Percentiles rank a stretch among this genome's conserved stretches.
Evolutionary conservation across 2,888 invertebrate species (phyloP).

Genomic region (Cephus runcator): DNA sequence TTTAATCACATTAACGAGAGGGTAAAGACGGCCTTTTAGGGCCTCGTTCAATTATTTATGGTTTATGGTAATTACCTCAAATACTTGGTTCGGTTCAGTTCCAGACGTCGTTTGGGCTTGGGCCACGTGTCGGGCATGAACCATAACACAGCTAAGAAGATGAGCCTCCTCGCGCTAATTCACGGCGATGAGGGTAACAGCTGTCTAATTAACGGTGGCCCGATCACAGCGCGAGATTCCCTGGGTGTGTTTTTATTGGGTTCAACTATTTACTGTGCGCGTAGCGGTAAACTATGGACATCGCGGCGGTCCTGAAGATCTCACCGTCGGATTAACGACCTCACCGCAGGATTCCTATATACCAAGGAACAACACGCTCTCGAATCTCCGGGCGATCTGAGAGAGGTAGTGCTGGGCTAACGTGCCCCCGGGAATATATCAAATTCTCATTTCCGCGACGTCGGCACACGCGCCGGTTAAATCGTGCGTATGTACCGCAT

Average conservation of each 20-base stretch:
- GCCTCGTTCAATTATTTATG: slow-evolving; percentile 43
- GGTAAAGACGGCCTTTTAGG: slow-evolving; percentile 38
- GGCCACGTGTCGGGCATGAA: not conserved
- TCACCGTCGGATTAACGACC: slow-evolving; percentile 57
- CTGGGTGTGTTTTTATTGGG: slow-evolving; percentile 21
- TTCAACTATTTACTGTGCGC: slow-evolving; percentile 29
- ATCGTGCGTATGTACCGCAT: not conserved
- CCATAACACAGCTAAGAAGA: not conserved
- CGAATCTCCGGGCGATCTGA: slow-evolving; percentile 5
- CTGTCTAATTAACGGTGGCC: slow-evolving; percentile 30
- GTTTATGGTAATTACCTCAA: slow-evolving; percentile 46
- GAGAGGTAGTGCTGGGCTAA: not conserved
- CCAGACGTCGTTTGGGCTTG: slow-evolving; percentile 10
- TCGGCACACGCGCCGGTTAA: not conserved
- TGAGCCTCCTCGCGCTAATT: not conserved
- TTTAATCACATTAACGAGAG: slow-evolving; percentile 49
- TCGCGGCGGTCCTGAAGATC: slow-evolving; percentile 36
- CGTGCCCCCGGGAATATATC: slow-evolving; percentile 3
- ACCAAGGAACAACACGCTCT: slow-evolving; percentile 21
- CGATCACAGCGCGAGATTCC: slow-evolving; percentile 30
- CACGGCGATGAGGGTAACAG: slow-evolving; percentile 1
- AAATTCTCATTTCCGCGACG: slow-evolving; percentile 3
- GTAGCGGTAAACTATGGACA: slow-evolving; percentile 42
- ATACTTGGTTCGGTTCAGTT: slow-evolving; percentile 15
- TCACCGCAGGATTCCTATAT: slow-evolving; percentile 48